Percentiles rank a stretch among this genome's conserved stretches.
Evolutionary conservation across 2,888 invertebrate genomes (phyloP).

Genomic region (Oxystoma pomonae): DNA sequence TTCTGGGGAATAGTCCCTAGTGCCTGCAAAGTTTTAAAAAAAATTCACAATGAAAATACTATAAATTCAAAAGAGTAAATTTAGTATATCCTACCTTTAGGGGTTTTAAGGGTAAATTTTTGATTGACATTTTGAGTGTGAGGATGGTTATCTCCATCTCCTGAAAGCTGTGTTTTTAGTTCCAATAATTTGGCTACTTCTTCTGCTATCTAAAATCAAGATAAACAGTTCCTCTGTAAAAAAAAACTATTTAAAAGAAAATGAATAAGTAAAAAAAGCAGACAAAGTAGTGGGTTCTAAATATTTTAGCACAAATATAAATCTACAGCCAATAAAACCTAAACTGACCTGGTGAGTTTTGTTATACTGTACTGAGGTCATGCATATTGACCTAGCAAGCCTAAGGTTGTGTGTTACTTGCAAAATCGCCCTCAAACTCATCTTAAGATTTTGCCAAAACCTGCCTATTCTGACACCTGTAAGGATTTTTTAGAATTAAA

Average conservation of each 20-base stretch:
- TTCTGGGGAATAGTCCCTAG: constrained; percentile 89
- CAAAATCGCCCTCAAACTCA: background rate
- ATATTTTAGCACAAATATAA: too few relatives aligned
- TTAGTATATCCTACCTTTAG: too few relatives aligned
- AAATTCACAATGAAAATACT: too few relatives aligned
- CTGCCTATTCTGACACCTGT: background rate
- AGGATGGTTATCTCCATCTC: constrained; percentile 51
- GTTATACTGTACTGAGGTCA: background rate
- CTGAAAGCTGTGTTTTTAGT: constrained; percentile 69
- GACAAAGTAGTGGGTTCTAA: too few relatives aligned
- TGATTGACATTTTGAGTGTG: constrained; percentile 48
- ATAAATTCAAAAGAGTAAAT: too few relatives aligned
- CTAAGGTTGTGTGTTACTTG: background rate
- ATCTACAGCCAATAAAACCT: too few relatives aligned
- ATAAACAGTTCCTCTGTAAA: too few relatives aligned
- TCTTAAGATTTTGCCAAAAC: background rate
- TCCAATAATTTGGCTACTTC: constrained; percentile 79
- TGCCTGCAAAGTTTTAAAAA: too few relatives aligned
- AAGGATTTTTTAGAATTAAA: background rate
- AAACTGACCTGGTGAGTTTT: background rate
- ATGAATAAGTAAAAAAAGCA: constrained; percentile 7
- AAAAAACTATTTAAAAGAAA: too few relatives aligned
- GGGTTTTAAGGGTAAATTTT: constrained; percentile 84
- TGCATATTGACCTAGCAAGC: background rate
- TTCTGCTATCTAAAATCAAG: constrained; percentile 77